phyloP scores from a whole-genome alignment of 2,888 invertebrate species.

The Ectobius pallidus region DNA sequence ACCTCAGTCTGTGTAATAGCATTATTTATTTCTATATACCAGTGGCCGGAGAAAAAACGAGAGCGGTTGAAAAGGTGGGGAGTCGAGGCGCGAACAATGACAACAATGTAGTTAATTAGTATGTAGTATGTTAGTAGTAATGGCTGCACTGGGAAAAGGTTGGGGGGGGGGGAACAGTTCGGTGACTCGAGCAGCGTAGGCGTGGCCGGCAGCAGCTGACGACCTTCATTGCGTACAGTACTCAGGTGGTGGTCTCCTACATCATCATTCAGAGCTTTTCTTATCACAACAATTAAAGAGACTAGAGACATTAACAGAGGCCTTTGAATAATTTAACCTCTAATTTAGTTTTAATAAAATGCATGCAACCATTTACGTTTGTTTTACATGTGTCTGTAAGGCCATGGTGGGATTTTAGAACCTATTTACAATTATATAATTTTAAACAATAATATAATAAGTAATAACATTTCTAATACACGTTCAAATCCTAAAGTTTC shows the following conservation, averaged over 20 bases:
- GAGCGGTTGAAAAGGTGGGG: too few relatives aligned
- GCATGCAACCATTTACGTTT: too few relatives aligned
- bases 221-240: background rate
- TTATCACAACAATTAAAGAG: background rate
- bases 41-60: background rate
- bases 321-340: background rate
- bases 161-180: background rate
- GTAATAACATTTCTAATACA: too few relatives aligned
- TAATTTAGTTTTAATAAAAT: background rate
- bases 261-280: too few relatives aligned
- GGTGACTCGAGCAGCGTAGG: background rate
- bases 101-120: background rate
- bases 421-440: too few relatives aligned
- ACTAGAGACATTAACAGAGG: background rate
- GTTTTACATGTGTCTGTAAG: too few relatives aligned
- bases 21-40: background rate
- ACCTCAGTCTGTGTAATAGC: background rate
- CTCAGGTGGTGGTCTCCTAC: background rate
- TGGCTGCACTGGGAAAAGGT: too few relatives aligned
- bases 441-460: too few relatives aligned
- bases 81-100: background rate
- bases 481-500: too few relatives aligned
- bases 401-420: too few relatives aligned
- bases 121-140: too few relatives aligned
- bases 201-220: background rate